Conservation (phyloP, 2,113 vertebrate species). For the Cyprinodon tularosa region DNA sequence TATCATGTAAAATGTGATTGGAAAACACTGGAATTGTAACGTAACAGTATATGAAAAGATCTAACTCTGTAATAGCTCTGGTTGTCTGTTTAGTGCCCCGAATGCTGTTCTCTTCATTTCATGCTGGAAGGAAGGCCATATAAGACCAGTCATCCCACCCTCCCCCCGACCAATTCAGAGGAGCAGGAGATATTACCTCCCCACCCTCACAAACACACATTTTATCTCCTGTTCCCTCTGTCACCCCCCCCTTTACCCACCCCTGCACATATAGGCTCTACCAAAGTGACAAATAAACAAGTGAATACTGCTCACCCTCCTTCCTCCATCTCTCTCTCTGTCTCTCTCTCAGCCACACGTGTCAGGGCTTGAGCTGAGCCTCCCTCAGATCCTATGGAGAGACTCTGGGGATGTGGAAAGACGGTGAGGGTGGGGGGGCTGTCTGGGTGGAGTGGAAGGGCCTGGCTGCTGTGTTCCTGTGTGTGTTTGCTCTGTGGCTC, state of each 20-base stretch:
- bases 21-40: not conserved
- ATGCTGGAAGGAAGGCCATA: not conserved
- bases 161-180: slow-evolving; percentile 57
- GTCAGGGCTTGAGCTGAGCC: slow-evolving; percentile 76
- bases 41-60: not conserved
- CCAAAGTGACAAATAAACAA: slow-evolving; percentile 20
- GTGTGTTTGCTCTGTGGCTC: slow-evolving; percentile 52
- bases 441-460: slow-evolving; percentile 16
- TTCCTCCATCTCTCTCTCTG: slow-evolving; percentile 33
- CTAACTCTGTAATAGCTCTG: not conserved
- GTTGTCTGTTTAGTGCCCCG: too few species aligned
- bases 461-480: slow-evolving; percentile 43
- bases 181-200: slow-evolving; percentile 72
- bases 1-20: not conserved
- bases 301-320: slow-evolving; percentile 48
- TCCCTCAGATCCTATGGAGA: slow-evolving; percentile 77
- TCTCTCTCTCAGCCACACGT: slow-evolving; percentile 62
- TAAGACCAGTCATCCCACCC: slow-evolving; percentile 36
- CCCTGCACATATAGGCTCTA: slow-evolving; percentile 5
- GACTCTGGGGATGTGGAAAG: slow-evolving; percentile 48
- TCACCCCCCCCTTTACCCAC: not conserved
- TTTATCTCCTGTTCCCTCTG: slow-evolving; percentile 33
- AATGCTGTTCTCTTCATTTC: not conserved
- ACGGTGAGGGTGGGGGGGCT: slow-evolving; percentile 11
- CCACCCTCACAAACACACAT: slow-evolving; percentile 33